Evolutionary conservation across 2,888 invertebrate genomes (phyloP).

Genomic region (Drosophila nr. fundita): DNA sequence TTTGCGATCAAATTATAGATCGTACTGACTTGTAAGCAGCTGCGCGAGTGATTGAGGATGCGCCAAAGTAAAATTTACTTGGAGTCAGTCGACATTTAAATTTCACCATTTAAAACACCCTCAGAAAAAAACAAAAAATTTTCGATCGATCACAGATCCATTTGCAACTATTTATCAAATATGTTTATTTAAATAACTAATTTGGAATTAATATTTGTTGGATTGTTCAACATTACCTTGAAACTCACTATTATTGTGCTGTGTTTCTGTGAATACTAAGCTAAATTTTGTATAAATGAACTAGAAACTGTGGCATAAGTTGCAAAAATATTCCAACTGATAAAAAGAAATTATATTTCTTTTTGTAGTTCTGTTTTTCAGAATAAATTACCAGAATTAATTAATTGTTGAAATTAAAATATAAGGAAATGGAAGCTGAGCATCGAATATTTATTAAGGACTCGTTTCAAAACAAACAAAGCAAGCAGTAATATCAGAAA

Average conservation of each 20-base stretch:
- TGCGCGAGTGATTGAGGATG: no score
- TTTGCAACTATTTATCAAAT: background rate
- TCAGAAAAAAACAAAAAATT: background rate
- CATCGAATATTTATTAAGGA: background rate
- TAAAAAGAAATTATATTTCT: accelerated
- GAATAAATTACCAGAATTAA: background rate
- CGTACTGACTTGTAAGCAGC: no score
- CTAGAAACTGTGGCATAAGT: background rate
- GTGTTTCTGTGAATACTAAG: background rate
- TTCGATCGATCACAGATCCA: background rate
- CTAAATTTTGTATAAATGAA: background rate
- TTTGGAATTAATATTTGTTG: background rate
- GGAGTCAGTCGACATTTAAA: background rate
- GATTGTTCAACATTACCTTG: background rate
- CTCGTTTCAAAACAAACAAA: background rate
- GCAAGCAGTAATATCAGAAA: background rate
- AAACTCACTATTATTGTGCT: background rate
- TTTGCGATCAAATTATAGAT: no score
- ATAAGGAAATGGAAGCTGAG: background rate
- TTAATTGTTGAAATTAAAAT: background rate
- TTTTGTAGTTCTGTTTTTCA: background rate
- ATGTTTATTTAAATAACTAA: background rate
- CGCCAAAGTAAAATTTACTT: background rate
- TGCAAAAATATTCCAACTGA: background rate
- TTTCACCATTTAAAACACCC: background rate